Evolutionary conservation across 2,797 vertebrate species (phyloP).

Genomic region (Neopelma chrysocephalum): DNA sequence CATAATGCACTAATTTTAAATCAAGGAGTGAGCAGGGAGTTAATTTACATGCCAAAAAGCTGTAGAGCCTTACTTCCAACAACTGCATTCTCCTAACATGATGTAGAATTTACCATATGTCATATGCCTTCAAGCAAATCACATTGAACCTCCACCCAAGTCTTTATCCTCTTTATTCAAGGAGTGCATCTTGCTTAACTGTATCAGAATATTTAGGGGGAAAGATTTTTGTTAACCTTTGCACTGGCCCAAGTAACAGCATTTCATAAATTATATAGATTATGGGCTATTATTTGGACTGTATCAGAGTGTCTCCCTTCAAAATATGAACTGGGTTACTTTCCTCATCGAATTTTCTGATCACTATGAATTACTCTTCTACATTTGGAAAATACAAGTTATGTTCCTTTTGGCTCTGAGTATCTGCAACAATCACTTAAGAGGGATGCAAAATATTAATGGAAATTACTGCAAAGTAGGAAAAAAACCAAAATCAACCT

Average conservation of each 20-base stretch:
- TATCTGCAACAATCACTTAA: not conserved
- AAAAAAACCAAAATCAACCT: not conserved
- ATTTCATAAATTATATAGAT: not conserved
- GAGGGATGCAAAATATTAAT: not conserved
- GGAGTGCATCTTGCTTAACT: not conserved
- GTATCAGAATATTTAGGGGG: not conserved
- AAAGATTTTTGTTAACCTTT: not conserved
- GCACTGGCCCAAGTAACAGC: not conserved
- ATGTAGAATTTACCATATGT: not conserved
- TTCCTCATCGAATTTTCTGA: not conserved
- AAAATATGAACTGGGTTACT: not conserved
- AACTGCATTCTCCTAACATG: not conserved
- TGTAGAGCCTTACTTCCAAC: not conserved
- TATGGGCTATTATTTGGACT: not conserved
- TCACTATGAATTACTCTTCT: not conserved
- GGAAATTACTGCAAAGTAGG: not conserved
- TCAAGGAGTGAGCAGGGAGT: not conserved
- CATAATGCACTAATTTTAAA: not conserved
- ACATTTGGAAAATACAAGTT: not conserved
- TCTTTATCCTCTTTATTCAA: not conserved
- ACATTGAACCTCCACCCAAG: not conserved
- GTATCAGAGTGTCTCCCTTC: not conserved
- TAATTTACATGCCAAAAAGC: not conserved
- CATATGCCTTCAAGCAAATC: not conserved
- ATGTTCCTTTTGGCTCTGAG: not conserved